A percentile compares a stretch with the other conserved stretches of the same genome.
These are phyloP conservation scores for Dysidea cf. avara DNA, from an alignment of 37 sponge, comb jelly and placozoan genomes.

Conservation along the genomic window DNA sequence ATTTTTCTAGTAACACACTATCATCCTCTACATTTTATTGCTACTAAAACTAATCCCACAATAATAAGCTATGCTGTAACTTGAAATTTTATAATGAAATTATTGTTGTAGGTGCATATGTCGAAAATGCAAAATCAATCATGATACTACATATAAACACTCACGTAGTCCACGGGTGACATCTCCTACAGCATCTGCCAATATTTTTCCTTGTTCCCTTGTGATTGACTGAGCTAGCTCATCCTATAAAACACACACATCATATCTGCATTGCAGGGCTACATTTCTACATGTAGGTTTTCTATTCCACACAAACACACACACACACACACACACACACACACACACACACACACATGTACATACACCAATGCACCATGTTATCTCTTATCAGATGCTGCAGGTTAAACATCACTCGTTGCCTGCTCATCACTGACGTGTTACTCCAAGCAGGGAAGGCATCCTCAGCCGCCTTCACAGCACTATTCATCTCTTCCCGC, in stretches of 20 bases:
- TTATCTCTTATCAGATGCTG: conserved; percentile 83
- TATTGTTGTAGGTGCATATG: no score
- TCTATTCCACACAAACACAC: conserved; percentile 16
- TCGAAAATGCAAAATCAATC: no score
- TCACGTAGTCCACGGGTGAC: conserved; percentile 90
- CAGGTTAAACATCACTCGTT: conserved; percentile 96
- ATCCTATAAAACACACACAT: conserved; percentile 11
- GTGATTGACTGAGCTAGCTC: conserved; percentile 75
- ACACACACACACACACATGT: conserved; percentile 16
- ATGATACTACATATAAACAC: conserved; percentile 29
- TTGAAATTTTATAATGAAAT: no score
- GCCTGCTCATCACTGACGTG: conserved; percentile 75
- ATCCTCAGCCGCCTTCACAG: conserved; percentile 81
- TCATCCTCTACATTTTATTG: background rate
- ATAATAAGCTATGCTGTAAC: no score
- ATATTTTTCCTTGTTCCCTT: conserved; percentile 95
- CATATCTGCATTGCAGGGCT: no score
- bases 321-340: conserved; percentile 5
- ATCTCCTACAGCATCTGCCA: conserved; percentile 98
- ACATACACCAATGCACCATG: conserved; percentile 57
- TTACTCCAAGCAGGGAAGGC: conserved; percentile 85
- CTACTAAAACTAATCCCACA: background rate
- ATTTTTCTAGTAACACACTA: background rate
- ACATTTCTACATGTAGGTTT: no score
- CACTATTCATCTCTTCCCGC: conserved; percentile 89